Conservation (phyloP, 2,888 invertebrate genomes). For the Acronicta alni region DNA sequence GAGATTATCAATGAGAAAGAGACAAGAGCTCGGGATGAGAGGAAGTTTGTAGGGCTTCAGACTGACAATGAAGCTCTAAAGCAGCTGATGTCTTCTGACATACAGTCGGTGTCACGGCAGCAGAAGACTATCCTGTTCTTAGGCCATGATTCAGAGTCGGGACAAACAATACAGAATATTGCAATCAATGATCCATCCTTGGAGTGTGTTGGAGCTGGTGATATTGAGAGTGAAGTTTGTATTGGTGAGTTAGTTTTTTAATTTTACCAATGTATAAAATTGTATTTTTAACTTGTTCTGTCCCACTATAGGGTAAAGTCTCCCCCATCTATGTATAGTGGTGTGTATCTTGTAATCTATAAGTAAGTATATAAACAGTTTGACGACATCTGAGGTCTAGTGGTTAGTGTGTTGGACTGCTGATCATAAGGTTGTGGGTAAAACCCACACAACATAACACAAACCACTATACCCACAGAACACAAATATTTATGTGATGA, state of each 20-base stretch:
- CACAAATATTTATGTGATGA: too few species aligned
- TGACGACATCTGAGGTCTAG: too few species aligned
- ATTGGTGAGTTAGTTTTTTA: slow-evolving; percentile 68
- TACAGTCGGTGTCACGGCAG: slow-evolving; percentile 75
- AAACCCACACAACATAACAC: too few species aligned
- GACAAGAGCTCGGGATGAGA: slow-evolving; percentile 64
- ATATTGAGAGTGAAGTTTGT: slow-evolving; percentile 63
- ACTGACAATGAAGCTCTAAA: slow-evolving; percentile 77
- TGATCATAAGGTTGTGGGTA: too few species aligned
- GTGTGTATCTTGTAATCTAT: too few species aligned
- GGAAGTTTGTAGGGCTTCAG: slow-evolving; percentile 65
- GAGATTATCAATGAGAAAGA: slow-evolving; percentile 76
- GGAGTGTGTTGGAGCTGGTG: slow-evolving; percentile 64
- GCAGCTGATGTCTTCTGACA: slow-evolving; percentile 80
- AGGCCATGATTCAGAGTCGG: slow-evolving; percentile 74
- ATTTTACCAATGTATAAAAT: too few species aligned
- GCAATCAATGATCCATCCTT: slow-evolving; percentile 74
- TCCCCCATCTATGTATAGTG: too few species aligned
- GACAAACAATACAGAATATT: slow-evolving; percentile 83
- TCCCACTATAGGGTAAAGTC: too few species aligned
- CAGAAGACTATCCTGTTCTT: slow-evolving; percentile 80
- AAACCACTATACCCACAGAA: too few species aligned
- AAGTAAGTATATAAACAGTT: too few species aligned
- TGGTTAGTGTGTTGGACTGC: too few species aligned
- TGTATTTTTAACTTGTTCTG: too few species aligned